phyloP scores from a whole-genome alignment of 2,888 invertebrate species.

The Drosophila helvetica region DNA sequence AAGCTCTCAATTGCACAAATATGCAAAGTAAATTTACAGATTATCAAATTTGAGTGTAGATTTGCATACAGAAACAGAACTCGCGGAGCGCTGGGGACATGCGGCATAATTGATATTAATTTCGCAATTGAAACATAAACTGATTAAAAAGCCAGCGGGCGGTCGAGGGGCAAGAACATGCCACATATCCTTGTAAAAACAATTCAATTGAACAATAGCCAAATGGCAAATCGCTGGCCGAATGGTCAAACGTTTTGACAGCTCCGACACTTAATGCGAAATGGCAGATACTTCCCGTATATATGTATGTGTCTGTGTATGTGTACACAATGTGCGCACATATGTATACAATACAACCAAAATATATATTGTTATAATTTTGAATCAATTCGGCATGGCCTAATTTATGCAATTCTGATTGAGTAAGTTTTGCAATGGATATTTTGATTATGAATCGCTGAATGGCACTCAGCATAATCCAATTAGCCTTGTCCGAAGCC shows the following conservation, averaged over 20 bases:
- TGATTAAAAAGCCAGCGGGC: conserved; percentile 14
- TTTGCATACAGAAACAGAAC: conserved; percentile 2
- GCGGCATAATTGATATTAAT: conserved; percentile 48
- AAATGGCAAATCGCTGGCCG: conserved; percentile 23
- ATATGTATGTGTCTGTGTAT: background rate
- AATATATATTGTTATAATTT: background rate
- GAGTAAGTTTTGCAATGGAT: background rate
- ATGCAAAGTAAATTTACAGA: conserved; percentile 31
- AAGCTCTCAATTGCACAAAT: background rate
- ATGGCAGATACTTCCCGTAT: background rate
- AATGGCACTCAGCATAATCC: conserved; percentile 8
- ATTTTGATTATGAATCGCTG: conserved; percentile 14
- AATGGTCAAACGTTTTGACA: conserved; percentile 35
- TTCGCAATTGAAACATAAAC: conserved; percentile 49
- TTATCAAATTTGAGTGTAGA: conserved; percentile 6
- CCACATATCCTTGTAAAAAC: conserved; percentile 33
- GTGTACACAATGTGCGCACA: background rate
- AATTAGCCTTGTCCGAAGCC: conserved; percentile 3
- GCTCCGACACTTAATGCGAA: conserved; percentile 16
- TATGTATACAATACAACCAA: no score
- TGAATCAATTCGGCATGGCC: background rate
- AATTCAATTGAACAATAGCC: conserved; percentile 28
- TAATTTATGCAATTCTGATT: conserved; percentile 20
- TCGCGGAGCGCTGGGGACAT: background rate
- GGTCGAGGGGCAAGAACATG: conserved; percentile 3